phyloP scores from a whole-genome alignment of 2,113 vertebrate species.

The Gopherus evgoodei region DNA sequence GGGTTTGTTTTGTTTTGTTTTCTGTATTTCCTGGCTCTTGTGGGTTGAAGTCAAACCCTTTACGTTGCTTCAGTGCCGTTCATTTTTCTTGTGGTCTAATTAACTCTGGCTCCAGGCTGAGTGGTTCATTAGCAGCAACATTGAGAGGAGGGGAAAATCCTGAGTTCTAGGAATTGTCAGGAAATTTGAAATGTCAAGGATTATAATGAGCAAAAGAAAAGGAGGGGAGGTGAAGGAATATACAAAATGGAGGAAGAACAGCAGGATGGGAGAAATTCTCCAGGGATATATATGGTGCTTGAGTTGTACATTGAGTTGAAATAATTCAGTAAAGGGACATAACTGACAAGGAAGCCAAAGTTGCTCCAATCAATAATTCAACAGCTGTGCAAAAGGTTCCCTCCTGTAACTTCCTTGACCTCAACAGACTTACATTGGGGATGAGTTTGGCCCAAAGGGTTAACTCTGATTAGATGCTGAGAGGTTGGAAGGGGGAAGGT shows the following conservation, averaged over 20 bases:
- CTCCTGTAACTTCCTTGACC: neutral
- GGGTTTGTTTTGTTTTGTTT: neutral
- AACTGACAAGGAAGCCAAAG: conserved; percentile 23
- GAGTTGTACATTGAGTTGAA: conserved; percentile 43
- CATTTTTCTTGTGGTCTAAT: conserved; percentile 72
- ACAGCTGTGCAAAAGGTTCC: neutral
- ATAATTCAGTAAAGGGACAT: conserved; percentile 32
- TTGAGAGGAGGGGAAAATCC: conserved; percentile 37
- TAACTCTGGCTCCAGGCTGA: conserved; percentile 67
- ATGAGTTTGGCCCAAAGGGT: neutral
- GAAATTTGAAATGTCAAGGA: neutral
- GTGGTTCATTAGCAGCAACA: conserved; percentile 33
- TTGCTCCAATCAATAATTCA: conserved; percentile 30
- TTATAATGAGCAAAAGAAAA: conserved; percentile 19
- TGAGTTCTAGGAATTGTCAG: conserved; percentile 50
- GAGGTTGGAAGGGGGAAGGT: neutral
- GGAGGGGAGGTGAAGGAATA: neutral
- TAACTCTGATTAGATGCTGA: neutral
- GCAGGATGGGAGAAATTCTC: neutral
- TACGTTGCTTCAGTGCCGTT: conserved; percentile 60
- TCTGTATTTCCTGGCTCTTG: conserved; percentile 58
- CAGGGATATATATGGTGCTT: neutral
- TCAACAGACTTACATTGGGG: conserved; percentile 40
- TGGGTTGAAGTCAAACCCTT: conserved; percentile 52
- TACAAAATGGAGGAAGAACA: conserved; percentile 16